phyloP scores from a whole-genome alignment of 2,888 invertebrate genomes.

The Pegoplata infirma region DNA sequence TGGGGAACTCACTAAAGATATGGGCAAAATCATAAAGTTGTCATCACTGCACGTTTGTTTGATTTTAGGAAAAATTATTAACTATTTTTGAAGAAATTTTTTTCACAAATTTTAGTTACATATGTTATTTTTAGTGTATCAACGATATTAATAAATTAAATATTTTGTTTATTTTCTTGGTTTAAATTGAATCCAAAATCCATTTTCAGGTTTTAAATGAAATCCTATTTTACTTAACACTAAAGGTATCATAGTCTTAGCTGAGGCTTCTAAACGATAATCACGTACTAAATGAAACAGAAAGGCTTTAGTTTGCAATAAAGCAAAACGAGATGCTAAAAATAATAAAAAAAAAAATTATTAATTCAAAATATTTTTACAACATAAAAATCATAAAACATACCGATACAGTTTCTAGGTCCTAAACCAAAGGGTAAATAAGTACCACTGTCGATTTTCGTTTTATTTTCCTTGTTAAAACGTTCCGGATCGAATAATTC shows the following conservation, averaged over 20 bases:
- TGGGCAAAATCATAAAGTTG: too few species aligned
- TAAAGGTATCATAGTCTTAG: conserved; percentile 64
- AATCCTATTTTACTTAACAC: conserved; percentile 62
- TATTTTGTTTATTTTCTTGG: conserved; percentile 29
- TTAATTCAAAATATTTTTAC: conserved; percentile 77
- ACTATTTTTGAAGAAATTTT: too few species aligned
- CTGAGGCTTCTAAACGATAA: conserved; percentile 65
- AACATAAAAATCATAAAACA: conserved; percentile 6
- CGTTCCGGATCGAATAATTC: conserved; percentile 80
- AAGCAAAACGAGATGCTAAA: conserved; percentile 65
- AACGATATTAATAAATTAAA: too few species aligned
- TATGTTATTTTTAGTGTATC: too few species aligned
- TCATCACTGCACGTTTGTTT: too few species aligned
- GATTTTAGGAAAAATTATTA: too few species aligned
- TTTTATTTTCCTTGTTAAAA: conserved; percentile 80
- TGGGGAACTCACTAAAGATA: too few species aligned
- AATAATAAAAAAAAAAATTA: conserved; percentile 75
- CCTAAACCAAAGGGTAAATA: conserved; percentile 81
- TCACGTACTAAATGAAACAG: conserved; percentile 65
- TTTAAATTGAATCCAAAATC: conserved; percentile 64
- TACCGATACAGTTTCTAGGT: conserved; percentile 82
- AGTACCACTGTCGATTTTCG: conserved; percentile 74
- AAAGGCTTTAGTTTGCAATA: conserved; percentile 67
- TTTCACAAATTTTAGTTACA: too few species aligned
- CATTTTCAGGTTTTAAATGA: conserved; percentile 59